Evolutionary conservation across 2,888 invertebrate species (phyloP).

Genomic region (Rhagonycha lutea): DNA sequence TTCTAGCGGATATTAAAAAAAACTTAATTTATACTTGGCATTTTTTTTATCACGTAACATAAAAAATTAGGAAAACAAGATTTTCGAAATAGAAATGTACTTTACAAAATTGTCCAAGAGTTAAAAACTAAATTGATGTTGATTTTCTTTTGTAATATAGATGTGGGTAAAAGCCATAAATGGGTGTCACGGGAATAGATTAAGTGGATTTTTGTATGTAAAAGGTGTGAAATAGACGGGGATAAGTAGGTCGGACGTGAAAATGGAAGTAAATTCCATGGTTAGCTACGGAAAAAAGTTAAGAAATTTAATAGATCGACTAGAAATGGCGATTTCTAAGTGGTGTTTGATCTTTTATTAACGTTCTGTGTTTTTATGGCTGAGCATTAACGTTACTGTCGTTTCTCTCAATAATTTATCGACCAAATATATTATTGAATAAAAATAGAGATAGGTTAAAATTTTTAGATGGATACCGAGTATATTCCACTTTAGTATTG

Average conservation of each 20-base stretch:
- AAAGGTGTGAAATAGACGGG: neutral
- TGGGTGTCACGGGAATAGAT: neutral
- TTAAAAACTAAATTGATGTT: neutral
- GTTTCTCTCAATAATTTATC: neutral
- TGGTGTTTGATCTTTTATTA: neutral
- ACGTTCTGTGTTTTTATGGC: neutral
- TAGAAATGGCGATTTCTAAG: neutral
- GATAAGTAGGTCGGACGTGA: neutral
- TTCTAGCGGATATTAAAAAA: too few relatives aligned
- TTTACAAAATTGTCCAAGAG: neutral
- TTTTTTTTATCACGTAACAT: neutral
- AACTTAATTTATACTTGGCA: too few relatives aligned
- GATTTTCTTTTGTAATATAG: neutral
- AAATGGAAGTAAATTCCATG: neutral
- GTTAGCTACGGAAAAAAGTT: neutral
- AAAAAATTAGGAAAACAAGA: neutral
- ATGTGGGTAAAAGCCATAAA: neutral
- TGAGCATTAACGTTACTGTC: neutral
- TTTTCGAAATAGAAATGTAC: neutral
- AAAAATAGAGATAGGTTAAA: neutral
- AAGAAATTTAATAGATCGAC: neutral
- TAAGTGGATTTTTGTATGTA: neutral
- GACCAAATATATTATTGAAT: neutral
- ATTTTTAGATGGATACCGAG: too few relatives aligned
- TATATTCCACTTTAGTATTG: neutral